A percentile compares a stretch with the other conserved stretches of the same genome.
These are phyloP conservation scores for Polyodon spathula DNA, from an alignment of 2,113 vertebrate species.

Conservation along the genomic window DNA sequence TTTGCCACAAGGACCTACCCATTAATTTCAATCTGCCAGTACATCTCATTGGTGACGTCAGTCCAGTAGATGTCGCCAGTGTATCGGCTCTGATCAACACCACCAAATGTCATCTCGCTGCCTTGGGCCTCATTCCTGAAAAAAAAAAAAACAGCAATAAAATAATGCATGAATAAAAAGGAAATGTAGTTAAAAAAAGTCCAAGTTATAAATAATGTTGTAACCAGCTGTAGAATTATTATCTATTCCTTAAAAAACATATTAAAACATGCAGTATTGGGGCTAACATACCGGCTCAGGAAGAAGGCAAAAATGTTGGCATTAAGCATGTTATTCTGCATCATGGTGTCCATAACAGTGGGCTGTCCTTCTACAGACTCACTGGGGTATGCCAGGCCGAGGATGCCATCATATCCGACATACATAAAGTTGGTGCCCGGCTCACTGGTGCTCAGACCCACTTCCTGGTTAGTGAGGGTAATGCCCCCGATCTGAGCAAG, in stretches of 20 bases:
- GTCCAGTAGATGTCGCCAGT: constrained; percentile 40
- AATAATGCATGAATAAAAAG: background rate
- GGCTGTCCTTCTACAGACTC: constrained; percentile 32
- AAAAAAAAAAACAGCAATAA: constrained; percentile 1
- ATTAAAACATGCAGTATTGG: too few species aligned
- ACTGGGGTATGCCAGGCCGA: constrained; percentile 35
- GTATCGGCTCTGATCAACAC: constrained; percentile 28
- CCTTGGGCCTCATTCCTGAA: constrained; percentile 27
- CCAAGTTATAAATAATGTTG: too few species aligned
- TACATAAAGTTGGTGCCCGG: constrained; percentile 33
- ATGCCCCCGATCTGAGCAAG: constrained; percentile 61
- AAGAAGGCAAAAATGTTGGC: constrained; percentile 39
- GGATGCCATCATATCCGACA: constrained; percentile 40
- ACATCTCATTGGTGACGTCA: constrained; percentile 38
- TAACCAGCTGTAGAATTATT: background rate
- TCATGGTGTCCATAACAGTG: constrained; percentile 44
- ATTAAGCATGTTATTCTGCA: constrained; percentile 25
- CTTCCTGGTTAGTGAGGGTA: constrained; percentile 31
- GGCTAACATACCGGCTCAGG: constrained; percentile 23
- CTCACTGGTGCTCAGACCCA: constrained; percentile 42
- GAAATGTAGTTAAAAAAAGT: background rate
- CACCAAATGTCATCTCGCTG: constrained; percentile 41
- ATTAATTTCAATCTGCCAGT: constrained; percentile 42
- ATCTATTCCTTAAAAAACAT: too few species aligned
- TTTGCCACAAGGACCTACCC: constrained; percentile 33